Percentiles rank a stretch among this genome's conserved stretches.
These are phyloP conservation scores for Limnothrissa miodon DNA, from an alignment of 2,113 vertebrate genomes.

Conservation along the genomic window DNA sequence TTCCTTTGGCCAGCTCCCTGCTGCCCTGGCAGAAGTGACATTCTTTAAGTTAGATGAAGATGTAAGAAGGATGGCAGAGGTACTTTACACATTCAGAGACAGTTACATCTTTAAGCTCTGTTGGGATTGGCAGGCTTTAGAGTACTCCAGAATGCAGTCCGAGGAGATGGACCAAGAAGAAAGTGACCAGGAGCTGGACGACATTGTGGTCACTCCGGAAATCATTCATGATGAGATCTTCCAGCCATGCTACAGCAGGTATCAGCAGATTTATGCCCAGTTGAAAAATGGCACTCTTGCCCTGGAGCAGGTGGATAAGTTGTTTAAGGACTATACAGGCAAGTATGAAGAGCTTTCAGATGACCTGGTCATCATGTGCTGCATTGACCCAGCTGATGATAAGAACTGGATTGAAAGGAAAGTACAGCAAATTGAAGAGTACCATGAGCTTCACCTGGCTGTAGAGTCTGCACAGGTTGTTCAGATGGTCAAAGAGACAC, in stretches of 20 bases:
- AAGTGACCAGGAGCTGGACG: fast-evolving
- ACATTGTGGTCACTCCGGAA: conserved; percentile 42
- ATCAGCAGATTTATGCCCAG: conserved; percentile 57
- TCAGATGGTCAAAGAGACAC: conserved; percentile 68
- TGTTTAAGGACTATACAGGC: conserved; percentile 72
- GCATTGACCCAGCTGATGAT: conserved; percentile 30
- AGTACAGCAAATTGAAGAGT: conserved; percentile 83
- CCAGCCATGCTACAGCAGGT: conserved; percentile 58
- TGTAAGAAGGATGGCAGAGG: conserved; percentile 58
- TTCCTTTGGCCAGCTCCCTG: neutral
- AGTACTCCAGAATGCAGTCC: neutral
- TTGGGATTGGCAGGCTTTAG: conserved; percentile 70
- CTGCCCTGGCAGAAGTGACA: neutral
- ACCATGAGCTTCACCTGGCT: conserved; percentile 82
- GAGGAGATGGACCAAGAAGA: neutral
- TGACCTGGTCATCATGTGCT: conserved; percentile 72
- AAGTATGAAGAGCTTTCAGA: conserved; percentile 65
- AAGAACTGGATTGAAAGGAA: conserved; percentile 74
- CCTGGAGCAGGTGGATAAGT: conserved; percentile 69
- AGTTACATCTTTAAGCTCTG: conserved; percentile 77
- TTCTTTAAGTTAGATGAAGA: conserved; percentile 71
- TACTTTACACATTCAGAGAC: conserved; percentile 62
- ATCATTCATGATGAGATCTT: conserved; percentile 55
- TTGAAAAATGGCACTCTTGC: conserved; percentile 74
- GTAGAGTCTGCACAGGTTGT: conserved; percentile 78